phyloP scores from a whole-genome alignment of 2,113 vertebrate species.

The Neogobius melanostomus region DNA sequence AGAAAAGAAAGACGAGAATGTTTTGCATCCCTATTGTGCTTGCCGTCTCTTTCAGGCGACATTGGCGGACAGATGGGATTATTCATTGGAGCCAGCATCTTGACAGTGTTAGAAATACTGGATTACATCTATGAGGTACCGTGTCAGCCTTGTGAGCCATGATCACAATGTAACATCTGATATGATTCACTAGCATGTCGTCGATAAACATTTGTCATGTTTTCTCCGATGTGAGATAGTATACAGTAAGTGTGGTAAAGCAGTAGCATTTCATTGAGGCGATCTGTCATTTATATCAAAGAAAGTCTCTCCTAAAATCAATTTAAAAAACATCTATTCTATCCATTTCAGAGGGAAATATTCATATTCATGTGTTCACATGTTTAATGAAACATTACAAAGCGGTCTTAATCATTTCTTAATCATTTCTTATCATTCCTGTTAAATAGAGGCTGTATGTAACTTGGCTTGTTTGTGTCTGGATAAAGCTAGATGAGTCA shows the following conservation, averaged over 20 bases:
- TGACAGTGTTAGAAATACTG: constrained; percentile 77
- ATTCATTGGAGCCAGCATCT: constrained; percentile 80
- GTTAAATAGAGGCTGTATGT: too few species aligned
- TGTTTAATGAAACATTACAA: too few species aligned
- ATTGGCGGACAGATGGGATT: constrained; percentile 80
- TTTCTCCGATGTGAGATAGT: background rate
- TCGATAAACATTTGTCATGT: background rate
- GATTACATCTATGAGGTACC: constrained; percentile 79
- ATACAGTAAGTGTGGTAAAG: background rate
- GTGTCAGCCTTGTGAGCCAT: background rate
- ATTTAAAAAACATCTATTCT: too few species aligned
- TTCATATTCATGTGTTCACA: too few species aligned
- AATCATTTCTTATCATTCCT: too few species aligned
- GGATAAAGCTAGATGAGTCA: too few species aligned
- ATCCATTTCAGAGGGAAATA: too few species aligned
- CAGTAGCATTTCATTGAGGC: background rate
- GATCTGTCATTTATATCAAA: too few species aligned
- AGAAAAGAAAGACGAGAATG: background rate
- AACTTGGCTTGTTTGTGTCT: too few species aligned
- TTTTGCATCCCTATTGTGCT: background rate
- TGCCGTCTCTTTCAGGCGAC: constrained; percentile 65
- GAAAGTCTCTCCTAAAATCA: too few species aligned
- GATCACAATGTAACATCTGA: constrained; percentile 5
- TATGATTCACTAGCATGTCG: background rate
- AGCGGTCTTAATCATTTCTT: too few species aligned